Percentiles rank a stretch among this genome's conserved stretches.
phyloP scores from a whole-genome alignment of 2,797 vertebrate genomes.

The Megaceryle alcyon region DNA sequence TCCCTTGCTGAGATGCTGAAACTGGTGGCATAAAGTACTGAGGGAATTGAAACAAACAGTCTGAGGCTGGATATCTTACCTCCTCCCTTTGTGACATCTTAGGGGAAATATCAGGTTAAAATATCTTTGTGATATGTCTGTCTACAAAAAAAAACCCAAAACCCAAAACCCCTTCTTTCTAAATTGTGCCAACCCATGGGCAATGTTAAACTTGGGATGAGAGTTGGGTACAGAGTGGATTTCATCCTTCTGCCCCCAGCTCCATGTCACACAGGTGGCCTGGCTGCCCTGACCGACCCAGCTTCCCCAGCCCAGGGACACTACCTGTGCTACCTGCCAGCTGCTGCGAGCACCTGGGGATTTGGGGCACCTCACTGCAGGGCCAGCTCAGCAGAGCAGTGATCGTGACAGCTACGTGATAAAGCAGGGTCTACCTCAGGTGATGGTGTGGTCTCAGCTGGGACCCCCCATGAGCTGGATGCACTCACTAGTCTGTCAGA shows the following conservation, averaged over 20 bases:
- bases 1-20: background rate
- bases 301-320: background rate
- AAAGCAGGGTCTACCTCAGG: rapidly evolving
- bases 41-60: background rate
- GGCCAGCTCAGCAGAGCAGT: background rate
- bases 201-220: background rate
- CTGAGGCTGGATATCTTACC: background rate
- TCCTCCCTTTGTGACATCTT: rapidly evolving
- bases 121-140: background rate
- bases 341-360: background rate
- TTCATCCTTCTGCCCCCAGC: background rate
- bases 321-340: background rate
- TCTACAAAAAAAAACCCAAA: background rate
- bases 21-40: rapidly evolving
- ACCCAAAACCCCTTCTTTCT: background rate
- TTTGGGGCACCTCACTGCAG: background rate
- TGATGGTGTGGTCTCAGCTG: background rate
- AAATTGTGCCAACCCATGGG: background rate
- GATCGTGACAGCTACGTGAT: rapidly evolving
- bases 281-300: rapidly evolving
- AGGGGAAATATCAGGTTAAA: background rate
- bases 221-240: background rate
- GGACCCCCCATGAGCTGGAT: background rate
- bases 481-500: background rate
- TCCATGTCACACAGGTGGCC: rapidly evolving